These are phyloP conservation scores for Scaptomyza tumidula DNA, from an alignment of 2,888 invertebrate species.

Conservation along the genomic window DNA sequence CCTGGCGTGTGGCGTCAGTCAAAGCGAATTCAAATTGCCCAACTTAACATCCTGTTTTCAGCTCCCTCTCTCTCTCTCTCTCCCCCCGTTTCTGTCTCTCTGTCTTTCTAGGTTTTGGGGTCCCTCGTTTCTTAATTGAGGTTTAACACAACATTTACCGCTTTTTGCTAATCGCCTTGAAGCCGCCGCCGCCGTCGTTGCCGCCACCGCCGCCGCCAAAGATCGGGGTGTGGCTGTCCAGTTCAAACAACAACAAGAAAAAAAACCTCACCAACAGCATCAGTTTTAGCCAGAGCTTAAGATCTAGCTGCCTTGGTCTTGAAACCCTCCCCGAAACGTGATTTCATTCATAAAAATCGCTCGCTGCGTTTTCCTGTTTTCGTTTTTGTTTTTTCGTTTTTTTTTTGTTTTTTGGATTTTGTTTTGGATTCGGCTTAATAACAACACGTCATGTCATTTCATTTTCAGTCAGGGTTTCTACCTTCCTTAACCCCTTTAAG, in stretches of 20 bases:
- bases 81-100: background rate
- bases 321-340: conserved; percentile 42
- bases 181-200: conserved; percentile 50
- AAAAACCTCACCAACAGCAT: background rate
- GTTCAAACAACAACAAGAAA: background rate
- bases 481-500: background rate
- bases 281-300: conserved; percentile 3
- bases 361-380: conserved; percentile 39
- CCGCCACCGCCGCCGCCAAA: conserved; percentile 2
- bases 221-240: conserved; percentile 39
- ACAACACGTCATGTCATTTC: conserved; percentile 82
- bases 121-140: conserved; percentile 75
- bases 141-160: conserved; percentile 82
- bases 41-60: conserved; percentile 73
- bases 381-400: conserved; percentile 25
- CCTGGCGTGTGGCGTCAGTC: conserved; percentile 82
- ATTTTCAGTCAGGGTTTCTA: conserved; percentile 58
- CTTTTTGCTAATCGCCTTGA: conserved; percentile 81
- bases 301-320: conserved; percentile 30
- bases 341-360: conserved; percentile 75
- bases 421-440: conserved; percentile 70
- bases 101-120: conserved; percentile 25
- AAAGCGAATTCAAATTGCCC: conserved; percentile 72
- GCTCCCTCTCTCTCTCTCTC: background rate
- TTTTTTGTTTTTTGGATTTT: conserved; percentile 13